phyloP scores from a whole-genome alignment of 2,113 vertebrate genomes.

The Calidris pugnax region DNA sequence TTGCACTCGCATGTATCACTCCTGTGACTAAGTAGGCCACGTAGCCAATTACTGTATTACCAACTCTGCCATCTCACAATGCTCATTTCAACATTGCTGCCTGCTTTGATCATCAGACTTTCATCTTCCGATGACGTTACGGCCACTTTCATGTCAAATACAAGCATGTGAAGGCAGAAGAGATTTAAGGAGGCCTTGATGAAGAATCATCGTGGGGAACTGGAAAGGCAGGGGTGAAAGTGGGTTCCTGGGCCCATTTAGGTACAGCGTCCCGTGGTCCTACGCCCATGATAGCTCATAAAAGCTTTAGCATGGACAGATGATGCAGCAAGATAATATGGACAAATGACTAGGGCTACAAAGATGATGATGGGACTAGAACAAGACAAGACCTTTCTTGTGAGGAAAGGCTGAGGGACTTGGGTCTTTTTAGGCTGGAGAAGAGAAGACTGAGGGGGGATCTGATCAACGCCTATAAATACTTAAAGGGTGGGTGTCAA shows the following conservation, averaged over 20 bases:
- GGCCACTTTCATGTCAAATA: slow-evolving; percentile 62
- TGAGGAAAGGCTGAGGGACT: no score
- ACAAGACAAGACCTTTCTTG: no score
- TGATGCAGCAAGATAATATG: rapidly evolving
- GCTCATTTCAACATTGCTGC: slow-evolving; percentile 47
- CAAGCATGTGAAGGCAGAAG: not conserved
- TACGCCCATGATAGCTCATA: not conserved
- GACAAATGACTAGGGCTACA: not conserved
- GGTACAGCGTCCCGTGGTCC: not conserved
- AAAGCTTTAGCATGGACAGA: rapidly evolving
- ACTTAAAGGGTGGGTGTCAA: no score
- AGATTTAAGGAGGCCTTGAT: slow-evolving; percentile 36
- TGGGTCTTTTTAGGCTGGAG: no score
- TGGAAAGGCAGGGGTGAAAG: not conserved
- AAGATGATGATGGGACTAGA: no score
- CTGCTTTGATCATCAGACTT: slow-evolving; percentile 68
- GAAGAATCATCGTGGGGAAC: not conserved
- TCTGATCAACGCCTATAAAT: no score
- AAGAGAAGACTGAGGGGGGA: no score
- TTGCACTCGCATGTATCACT: not conserved
- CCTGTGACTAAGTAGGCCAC: slow-evolving; percentile 58
- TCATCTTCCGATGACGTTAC: slow-evolving; percentile 21
- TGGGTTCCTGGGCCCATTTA: not conserved
- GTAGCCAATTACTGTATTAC: slow-evolving; percentile 50
- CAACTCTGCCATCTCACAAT: slow-evolving; percentile 43